Conservation (phyloP, 2,113 vertebrate genomes). For the Carettochelys insculpta region DNA sequence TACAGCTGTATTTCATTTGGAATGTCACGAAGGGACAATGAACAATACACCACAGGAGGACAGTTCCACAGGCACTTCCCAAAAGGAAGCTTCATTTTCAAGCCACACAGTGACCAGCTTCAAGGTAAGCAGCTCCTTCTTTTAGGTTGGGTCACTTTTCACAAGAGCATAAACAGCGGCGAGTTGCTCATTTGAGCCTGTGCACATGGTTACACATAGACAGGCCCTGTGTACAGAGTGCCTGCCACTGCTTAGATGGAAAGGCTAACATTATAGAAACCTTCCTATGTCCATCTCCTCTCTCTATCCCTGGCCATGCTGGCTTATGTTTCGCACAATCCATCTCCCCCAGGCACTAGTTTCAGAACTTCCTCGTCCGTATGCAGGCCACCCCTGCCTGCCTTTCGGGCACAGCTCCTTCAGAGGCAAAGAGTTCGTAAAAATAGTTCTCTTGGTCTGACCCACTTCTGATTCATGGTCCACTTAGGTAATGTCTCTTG, state of each 20-base stretch:
- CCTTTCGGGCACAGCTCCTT: constrained; percentile 48
- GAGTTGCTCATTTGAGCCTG: constrained; percentile 15
- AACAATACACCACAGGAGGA: accelerated
- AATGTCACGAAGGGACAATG: not conserved
- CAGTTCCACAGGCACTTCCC: not conserved
- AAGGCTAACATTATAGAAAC: accelerated
- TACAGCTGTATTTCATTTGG: not conserved
- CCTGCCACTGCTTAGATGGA: not conserved
- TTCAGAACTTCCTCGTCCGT: not conserved
- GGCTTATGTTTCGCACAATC: not conserved
- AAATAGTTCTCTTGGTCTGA: constrained; percentile 63
- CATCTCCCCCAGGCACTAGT: not conserved
- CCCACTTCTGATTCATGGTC: constrained; percentile 72
- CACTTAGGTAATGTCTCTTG: constrained; percentile 78
- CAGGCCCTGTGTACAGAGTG: constrained; percentile 34
- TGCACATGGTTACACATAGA: constrained; percentile 6
- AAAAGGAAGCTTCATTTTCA: not conserved
- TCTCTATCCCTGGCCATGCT: not conserved
- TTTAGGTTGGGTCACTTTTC: not conserved
- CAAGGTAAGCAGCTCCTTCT: not conserved
- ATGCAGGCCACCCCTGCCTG: not conserved
- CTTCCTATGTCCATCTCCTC: not conserved
- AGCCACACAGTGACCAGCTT: not conserved
- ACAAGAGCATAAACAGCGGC: not conserved
- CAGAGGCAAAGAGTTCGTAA: constrained; percentile 44